Evolutionary conservation across 2,888 invertebrate species (phyloP).

Genomic region (Polymixis lichenea): DNA sequence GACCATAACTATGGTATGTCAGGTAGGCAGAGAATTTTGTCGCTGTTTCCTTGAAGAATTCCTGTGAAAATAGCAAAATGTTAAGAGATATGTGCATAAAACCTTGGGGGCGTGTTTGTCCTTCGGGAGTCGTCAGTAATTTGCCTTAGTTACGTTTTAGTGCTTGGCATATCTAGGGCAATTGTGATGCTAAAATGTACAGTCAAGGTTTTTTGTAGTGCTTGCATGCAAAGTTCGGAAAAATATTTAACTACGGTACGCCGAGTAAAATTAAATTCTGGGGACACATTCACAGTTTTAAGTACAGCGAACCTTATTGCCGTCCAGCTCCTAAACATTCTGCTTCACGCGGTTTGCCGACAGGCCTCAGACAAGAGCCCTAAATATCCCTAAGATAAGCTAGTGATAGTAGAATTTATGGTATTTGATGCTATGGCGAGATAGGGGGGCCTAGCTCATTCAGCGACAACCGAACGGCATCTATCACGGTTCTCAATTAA

Average conservation of each 20-base stretch:
- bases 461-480: background rate
- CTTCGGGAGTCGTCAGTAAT: slow-evolving; percentile 5
- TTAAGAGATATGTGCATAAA: background rate
- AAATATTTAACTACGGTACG: background rate
- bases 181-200: slow-evolving; percentile 21
- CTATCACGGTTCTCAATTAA: background rate
- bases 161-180: slow-evolving; percentile 20
- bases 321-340: background rate
- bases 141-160: slow-evolving; percentile 8
- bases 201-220: slow-evolving; percentile 3
- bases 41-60: slow-evolving; percentile 87
- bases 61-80: slow-evolving; percentile 75
- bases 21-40: slow-evolving; percentile 93
- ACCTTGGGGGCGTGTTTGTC: slow-evolving; percentile 1
- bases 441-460: background rate
- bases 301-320: background rate
- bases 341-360: too few relatives aligned
- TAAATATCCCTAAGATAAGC: background rate
- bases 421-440: background rate
- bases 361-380: background rate
- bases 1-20: slow-evolving; percentile 96
- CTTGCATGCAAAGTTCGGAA: background rate
- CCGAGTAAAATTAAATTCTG: background rate
- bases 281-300: background rate
- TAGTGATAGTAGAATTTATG: background rate